A percentile compares a stretch with the other conserved stretches of the same genome.
phyloP scores from a whole-genome alignment of 1,140 invertebrate species.

The Ectropis grisescens region DNA sequence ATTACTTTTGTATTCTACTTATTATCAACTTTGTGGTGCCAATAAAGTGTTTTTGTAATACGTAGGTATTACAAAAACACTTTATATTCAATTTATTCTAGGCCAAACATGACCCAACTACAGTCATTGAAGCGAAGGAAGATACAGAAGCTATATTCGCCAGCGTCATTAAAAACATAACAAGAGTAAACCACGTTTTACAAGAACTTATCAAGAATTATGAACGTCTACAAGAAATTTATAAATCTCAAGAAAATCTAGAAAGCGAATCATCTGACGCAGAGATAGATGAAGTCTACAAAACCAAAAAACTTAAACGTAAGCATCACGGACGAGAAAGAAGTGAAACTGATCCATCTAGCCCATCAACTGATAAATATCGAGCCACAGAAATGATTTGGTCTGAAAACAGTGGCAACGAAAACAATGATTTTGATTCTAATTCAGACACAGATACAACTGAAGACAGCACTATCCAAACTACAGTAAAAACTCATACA shows the following conservation, averaged over 20 bases:
- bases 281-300: slow-evolving; percentile 16
- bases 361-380: background rate
- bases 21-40: no score
- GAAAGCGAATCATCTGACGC: slow-evolving; percentile 14
- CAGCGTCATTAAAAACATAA: slow-evolving; percentile 33
- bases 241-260: slow-evolving; percentile 20
- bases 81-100: no score
- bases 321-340: slow-evolving; percentile 7
- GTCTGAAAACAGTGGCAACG: slow-evolving; percentile 4
- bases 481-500: no score
- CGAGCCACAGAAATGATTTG: slow-evolving; percentile 11
- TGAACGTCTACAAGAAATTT: slow-evolving; percentile 26
- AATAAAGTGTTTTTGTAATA: no score
- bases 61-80: no score
- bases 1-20: no score
- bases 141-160: slow-evolving; percentile 15
- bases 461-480: no score
- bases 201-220: slow-evolving; percentile 34
- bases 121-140: no score
- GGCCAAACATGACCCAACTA: no score
- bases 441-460: background rate
- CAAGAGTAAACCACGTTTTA: slow-evolving; percentile 27
- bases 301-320: slow-evolving; percentile 5
- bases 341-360: slow-evolving; percentile 3
- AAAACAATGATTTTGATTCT: background rate